Percentiles rank a stretch among this genome's conserved stretches.
These are phyloP conservation scores for Falco columbarius DNA, from an alignment of 2,797 vertebrate genomes.

Conservation along the genomic window DNA sequence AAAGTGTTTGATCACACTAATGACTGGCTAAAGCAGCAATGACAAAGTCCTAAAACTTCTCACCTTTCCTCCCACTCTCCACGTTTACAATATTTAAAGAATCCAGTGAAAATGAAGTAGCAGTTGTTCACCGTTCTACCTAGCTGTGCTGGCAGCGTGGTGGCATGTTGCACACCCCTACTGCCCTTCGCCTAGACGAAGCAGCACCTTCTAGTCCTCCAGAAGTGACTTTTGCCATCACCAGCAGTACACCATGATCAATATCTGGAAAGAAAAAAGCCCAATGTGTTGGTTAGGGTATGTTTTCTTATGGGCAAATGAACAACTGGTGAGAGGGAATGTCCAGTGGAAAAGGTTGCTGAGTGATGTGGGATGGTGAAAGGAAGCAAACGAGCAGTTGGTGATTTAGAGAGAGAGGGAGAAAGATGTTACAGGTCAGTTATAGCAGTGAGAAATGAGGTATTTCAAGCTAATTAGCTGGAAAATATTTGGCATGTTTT, in stretches of 20 bases:
- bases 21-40: not conserved
- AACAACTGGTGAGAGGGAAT: not conserved
- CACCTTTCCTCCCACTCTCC: too few relatives aligned
- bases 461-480: slow-evolving; percentile 16
- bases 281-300: not conserved
- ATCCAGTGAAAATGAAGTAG: not conserved
- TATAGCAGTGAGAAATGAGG: not conserved
- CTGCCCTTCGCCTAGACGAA: rapidly evolving
- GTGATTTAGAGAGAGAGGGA: not conserved
- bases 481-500: not conserved
- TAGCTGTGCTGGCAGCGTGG: not conserved
- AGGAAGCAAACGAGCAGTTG: slow-evolving; percentile 11
- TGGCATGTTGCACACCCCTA: too few relatives aligned
- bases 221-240: not conserved
- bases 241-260: rapidly evolving
- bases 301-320: slow-evolving; percentile 2
- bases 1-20: not conserved
- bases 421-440: not conserved
- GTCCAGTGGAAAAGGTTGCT: not conserved
- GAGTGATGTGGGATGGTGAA: not conserved
- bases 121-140: not conserved
- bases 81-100: not conserved
- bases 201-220: not conserved
- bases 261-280: not conserved
- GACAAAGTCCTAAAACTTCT: not conserved